Evolutionary conservation across 2,888 invertebrate species (phyloP).

Genomic region (Campoplex nolae): DNA sequence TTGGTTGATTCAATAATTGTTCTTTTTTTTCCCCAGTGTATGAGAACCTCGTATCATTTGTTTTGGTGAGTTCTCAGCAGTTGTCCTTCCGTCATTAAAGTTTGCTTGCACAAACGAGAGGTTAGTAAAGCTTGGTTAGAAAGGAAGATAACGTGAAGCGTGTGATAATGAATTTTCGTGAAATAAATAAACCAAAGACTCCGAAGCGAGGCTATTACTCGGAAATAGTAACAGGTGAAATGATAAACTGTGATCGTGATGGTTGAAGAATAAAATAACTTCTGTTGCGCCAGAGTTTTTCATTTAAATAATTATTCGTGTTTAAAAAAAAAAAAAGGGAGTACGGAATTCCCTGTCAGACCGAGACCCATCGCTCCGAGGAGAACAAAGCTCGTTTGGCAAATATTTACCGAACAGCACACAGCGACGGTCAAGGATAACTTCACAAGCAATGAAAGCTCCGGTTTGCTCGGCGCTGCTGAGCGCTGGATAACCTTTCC

Average conservation of each 20-base stretch:
- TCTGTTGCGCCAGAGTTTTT: neutral
- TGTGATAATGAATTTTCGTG: slow-evolving; percentile 41
- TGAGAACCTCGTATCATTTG: slow-evolving; percentile 17
- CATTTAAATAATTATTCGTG: neutral
- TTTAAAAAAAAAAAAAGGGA: slow-evolving; percentile 64
- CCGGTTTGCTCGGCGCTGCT: slow-evolving; percentile 86
- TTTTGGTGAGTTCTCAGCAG: neutral
- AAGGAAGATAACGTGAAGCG: neutral
- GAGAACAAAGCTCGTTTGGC: slow-evolving; percentile 83
- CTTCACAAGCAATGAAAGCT: slow-evolving; percentile 82
- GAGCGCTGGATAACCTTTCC: slow-evolving; percentile 89
- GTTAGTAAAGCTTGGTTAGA: slow-evolving; percentile 5
- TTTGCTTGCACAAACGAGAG: neutral
- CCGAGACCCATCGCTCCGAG: slow-evolving; percentile 70
- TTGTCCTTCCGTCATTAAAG: neutral
- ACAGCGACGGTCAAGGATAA: slow-evolving; percentile 86
- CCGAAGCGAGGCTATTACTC: slow-evolving; percentile 87
- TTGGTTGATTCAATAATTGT: too few relatives aligned
- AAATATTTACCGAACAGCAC: slow-evolving; percentile 87
- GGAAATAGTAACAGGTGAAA: slow-evolving; percentile 86
- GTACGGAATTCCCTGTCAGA: slow-evolving; percentile 59
- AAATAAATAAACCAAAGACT: slow-evolving; percentile 35
- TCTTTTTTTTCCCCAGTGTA: too few relatives aligned
- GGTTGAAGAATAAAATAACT: neutral
- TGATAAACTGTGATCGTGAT: slow-evolving; percentile 22